These are phyloP conservation scores for Scaeva pyrastri DNA, from an alignment of 2,888 invertebrate genomes.

Conservation along the genomic window DNA sequence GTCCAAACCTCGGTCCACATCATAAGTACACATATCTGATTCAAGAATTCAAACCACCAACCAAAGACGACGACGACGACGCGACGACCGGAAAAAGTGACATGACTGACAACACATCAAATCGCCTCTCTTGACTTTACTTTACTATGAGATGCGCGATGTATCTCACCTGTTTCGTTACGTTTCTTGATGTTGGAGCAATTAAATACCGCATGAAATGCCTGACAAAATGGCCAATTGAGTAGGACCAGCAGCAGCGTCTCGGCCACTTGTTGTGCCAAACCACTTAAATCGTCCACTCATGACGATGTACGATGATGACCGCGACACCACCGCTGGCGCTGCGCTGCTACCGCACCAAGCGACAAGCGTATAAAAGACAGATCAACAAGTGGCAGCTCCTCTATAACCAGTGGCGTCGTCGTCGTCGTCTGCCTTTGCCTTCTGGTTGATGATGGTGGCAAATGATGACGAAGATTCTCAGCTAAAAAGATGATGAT, in stretches of 20 bases:
- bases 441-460: constrained; percentile 56
- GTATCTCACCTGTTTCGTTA: constrained; percentile 69
- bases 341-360: not conserved
- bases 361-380: constrained; percentile 44
- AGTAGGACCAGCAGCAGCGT: constrained; percentile 46
- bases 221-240: constrained; percentile 71
- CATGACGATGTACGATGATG: constrained; percentile 38
- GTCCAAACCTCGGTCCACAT: constrained; percentile 31
- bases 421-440: not conserved
- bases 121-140: too few relatives aligned
- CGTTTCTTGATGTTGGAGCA: constrained; percentile 22
- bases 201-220: constrained; percentile 61
- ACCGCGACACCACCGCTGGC: constrained; percentile 14
- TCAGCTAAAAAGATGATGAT: constrained; percentile 41
- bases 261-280: constrained; percentile 68
- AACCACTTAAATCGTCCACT: constrained; percentile 59
- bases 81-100: constrained; percentile 23
- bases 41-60: constrained; percentile 33
- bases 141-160: not conserved
- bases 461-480: constrained; percentile 52
- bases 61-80: too few relatives aligned
- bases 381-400: constrained; percentile 63
- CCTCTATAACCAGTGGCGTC: constrained; percentile 44
- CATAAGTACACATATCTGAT: constrained; percentile 23
- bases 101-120: constrained; percentile 19